phyloP scores from a whole-genome alignment of 2,797 vertebrate species.

The Lacerta agilis region DNA sequence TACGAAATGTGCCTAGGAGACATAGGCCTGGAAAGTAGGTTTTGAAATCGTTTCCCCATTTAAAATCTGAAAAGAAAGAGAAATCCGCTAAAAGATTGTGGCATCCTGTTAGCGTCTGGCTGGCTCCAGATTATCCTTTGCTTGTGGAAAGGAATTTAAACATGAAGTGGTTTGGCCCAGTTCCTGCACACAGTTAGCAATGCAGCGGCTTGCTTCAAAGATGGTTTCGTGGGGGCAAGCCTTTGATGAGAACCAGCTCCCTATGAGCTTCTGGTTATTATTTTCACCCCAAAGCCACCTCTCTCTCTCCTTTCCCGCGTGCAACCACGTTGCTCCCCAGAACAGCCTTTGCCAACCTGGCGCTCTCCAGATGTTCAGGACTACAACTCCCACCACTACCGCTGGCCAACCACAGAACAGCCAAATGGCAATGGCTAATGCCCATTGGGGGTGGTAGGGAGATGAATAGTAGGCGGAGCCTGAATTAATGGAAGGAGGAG shows the following conservation, averaged over 20 bases:
- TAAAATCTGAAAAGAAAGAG: neutral
- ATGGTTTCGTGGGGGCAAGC: neutral
- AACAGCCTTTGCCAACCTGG: neutral
- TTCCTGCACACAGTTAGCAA: neutral
- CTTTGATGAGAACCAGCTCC: neutral
- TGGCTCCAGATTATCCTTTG: neutral
- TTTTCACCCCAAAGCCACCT: neutral
- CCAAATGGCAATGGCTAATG: too few relatives aligned
- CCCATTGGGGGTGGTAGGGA: too few relatives aligned
- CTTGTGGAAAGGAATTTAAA: neutral
- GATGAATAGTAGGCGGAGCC: too few relatives aligned
- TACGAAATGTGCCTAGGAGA: conserved; percentile 11
- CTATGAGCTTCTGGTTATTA: neutral
- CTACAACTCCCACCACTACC: too few relatives aligned
- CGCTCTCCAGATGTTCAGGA: too few relatives aligned
- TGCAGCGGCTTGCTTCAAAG: neutral
- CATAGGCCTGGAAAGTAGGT: conserved; percentile 2
- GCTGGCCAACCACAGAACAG: too few relatives aligned
- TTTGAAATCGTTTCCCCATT: conserved; percentile 31
- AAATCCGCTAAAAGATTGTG: neutral
- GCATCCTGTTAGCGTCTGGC: neutral
- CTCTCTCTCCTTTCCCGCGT: neutral
- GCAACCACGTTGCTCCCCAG: too few relatives aligned
- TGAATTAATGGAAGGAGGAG: too few relatives aligned
- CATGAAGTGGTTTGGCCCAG: neutral